A percentile compares a stretch with the other conserved stretches of the same genome.
Conservation (phyloP, 1,140 invertebrate species). For the Sycophaga agraensis region DNA sequence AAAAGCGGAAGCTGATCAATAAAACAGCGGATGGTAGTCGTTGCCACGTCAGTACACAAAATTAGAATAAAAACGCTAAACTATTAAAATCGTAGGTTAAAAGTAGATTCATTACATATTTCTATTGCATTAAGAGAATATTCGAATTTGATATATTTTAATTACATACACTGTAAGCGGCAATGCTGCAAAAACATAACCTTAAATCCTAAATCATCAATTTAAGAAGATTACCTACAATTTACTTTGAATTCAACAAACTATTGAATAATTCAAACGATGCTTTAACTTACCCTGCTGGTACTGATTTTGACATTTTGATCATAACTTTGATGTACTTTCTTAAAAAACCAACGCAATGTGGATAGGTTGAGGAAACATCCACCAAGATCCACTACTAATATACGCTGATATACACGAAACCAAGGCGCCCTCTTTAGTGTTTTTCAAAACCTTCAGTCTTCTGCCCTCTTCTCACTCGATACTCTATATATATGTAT, state of each 20-base stretch:
- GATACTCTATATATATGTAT: too few relatives aligned
- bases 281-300: slow-evolving; percentile 36
- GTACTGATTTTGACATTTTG: slow-evolving; percentile 41
- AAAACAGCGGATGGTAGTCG: slow-evolving; percentile 8
- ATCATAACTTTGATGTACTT: slow-evolving; percentile 19
- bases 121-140: too few relatives aligned
- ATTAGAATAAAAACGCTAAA: slow-evolving; percentile 2
- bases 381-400: slow-evolving; percentile 34
- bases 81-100: too few relatives aligned
- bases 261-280: background rate
- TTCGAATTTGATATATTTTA: too few relatives aligned
- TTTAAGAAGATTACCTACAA: background rate
- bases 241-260: background rate
- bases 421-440: slow-evolving; percentile 30
- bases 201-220: slow-evolving; percentile 14
- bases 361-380: slow-evolving; percentile 32
- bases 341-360: slow-evolving; percentile 28
- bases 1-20: too few relatives aligned
- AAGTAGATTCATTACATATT: too few relatives aligned
- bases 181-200: slow-evolving; percentile 35
- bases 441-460: background rate
- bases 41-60: background rate
- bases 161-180: background rate
- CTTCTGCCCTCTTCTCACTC: background rate
- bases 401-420: too few relatives aligned